phyloP scores from a whole-genome alignment of 2,797 vertebrate species.

The Loriculus beryllinus region DNA sequence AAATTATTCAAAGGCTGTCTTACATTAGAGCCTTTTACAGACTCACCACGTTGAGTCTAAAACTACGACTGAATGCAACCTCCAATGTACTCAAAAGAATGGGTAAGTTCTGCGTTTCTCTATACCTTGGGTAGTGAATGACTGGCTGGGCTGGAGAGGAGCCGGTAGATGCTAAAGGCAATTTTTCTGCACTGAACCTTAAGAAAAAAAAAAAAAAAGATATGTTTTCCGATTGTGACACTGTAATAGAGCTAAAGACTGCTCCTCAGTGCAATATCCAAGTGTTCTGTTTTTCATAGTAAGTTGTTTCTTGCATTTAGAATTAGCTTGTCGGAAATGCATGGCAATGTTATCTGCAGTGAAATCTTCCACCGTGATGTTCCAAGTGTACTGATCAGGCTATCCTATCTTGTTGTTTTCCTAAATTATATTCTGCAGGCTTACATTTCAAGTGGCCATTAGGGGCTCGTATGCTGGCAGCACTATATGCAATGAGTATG shows the following conservation, averaged over 20 bases:
- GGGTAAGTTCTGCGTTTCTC: slow-evolving; percentile 94
- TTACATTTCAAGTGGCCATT: slow-evolving; percentile 99
- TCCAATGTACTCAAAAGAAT: slow-evolving; percentile 99
- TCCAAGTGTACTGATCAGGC: slow-evolving; percentile 75
- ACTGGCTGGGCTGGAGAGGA: slow-evolving; percentile 52
- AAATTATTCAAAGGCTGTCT: slow-evolving; percentile 85
- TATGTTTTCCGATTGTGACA: slow-evolving; percentile 7
- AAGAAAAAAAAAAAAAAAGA: slow-evolving; percentile 5
- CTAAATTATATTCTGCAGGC: slow-evolving; percentile 90
- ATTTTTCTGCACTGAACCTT: slow-evolving; percentile 46
- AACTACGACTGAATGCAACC: slow-evolving; percentile 99
- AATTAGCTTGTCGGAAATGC: slow-evolving; percentile 73
- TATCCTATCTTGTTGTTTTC: slow-evolving; percentile 82
- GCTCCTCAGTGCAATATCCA: slow-evolving; percentile 29
- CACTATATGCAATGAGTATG: slow-evolving; percentile 98
- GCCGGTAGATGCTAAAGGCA: slow-evolving; percentile 25
- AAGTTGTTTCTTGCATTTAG: slow-evolving; percentile 61
- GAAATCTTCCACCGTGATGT: slow-evolving; percentile 73
- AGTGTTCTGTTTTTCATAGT: slow-evolving; percentile 33
- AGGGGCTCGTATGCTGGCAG: slow-evolving; percentile 98
- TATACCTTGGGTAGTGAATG: slow-evolving; percentile 61
- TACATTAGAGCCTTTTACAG: slow-evolving; percentile 89
- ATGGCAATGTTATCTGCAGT: slow-evolving; percentile 75
- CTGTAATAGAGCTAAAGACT: slow-evolving; percentile 48
- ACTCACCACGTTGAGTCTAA: slow-evolving; percentile 91